These are phyloP conservation scores for Dunckerocampus dactyliophorus DNA, from an alignment of 2,113 vertebrate species.

Conservation along the genomic window DNA sequence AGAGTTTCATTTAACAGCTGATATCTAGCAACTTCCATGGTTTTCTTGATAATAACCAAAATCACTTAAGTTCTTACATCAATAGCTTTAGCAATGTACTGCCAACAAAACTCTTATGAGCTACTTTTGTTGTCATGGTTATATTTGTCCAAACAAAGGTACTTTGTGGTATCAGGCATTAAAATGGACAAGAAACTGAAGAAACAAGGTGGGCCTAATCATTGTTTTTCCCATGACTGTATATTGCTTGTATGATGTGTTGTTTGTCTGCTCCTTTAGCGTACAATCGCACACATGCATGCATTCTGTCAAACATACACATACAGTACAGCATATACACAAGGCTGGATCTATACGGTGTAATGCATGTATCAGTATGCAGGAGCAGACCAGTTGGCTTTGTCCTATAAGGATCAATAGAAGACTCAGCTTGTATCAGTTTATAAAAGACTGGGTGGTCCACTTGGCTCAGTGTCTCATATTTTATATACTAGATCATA, in stretches of 20 bases:
- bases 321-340: conserved; percentile 41
- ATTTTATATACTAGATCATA: conserved; percentile 8
- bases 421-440: conserved; percentile 37
- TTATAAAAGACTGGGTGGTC: conserved; percentile 18
- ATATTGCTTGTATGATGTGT: neutral
- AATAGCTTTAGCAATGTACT: no score
- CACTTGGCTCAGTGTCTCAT: neutral
- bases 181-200: no score
- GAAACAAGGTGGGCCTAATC: no score
- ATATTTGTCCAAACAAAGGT: no score
- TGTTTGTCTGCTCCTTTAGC: neutral
- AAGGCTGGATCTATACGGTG: conserved; percentile 57
- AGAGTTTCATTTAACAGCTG: no score
- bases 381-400: conserved; percentile 39
- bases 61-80: no score
- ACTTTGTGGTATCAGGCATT: no score
- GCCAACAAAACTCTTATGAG: no score
- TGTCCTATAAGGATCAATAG: conserved; percentile 61
- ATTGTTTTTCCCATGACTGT: no score
- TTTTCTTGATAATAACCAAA: no score
- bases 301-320: conserved; percentile 29
- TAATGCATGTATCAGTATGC: conserved; percentile 68
- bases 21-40: no score
- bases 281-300: conserved; percentile 5
- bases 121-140: no score